These are phyloP conservation scores for Dendrocopos noguchii DNA, from an alignment of 2,113 vertebrate species.

Conservation along the genomic window DNA sequence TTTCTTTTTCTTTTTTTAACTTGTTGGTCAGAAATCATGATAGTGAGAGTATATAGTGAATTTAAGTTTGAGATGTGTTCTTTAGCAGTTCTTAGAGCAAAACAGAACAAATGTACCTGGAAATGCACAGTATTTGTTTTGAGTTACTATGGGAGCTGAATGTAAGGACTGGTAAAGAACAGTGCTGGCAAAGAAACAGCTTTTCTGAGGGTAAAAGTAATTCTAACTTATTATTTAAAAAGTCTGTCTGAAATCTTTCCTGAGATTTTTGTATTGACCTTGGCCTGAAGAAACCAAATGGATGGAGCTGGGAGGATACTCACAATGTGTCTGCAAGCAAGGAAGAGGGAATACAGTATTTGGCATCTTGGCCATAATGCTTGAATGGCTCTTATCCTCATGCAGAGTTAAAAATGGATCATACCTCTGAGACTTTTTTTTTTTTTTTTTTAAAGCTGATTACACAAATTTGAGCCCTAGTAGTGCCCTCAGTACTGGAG, in stretches of 20 bases:
- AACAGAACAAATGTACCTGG: background rate
- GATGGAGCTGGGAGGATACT: background rate
- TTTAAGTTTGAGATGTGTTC: background rate
- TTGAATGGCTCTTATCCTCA: background rate
- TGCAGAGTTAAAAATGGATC: background rate
- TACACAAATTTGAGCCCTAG: background rate
- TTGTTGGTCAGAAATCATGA: background rate
- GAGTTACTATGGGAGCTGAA: background rate
- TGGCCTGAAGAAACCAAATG: background rate
- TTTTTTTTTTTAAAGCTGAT: background rate
- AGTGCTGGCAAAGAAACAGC: background rate
- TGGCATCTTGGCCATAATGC: background rate
- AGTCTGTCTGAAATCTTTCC: background rate
- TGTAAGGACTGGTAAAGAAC: background rate
- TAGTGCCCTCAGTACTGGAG: background rate
- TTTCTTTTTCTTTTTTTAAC: background rate
- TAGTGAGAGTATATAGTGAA: background rate
- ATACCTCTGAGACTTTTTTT: background rate
- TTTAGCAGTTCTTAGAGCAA: background rate
- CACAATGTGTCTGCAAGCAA: background rate
- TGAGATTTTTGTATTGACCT: background rate
- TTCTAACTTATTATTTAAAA: background rate
- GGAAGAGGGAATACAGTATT: background rate
- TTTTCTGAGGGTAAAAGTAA: background rate
- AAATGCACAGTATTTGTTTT: background rate